Evolutionary conservation across 2,888 invertebrate genomes (phyloP), one percentile per base, ranked within the genome.

Genomic region (Philhelius pedissequus): DNA sequence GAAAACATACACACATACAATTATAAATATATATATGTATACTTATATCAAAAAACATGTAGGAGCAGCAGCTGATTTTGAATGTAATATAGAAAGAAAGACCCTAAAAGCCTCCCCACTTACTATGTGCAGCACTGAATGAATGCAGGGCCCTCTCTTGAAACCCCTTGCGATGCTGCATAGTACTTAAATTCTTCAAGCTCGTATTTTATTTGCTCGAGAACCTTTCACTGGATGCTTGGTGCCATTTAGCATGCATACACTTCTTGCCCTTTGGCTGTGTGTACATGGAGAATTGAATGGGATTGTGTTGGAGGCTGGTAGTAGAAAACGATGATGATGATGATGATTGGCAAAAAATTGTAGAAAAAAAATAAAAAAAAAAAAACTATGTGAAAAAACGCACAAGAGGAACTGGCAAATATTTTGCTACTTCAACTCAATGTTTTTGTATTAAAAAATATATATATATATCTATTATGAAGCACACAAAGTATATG

Each of bases 391-490:
- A 60, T 50, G 50, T 60, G 62, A 18, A 78, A 83, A 69, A 83
- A 69, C 68, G 18, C 45, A 68, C 62, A 73, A 62, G 54, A 74
- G 50, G 40, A 68, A 58, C 78, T 83, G 54, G 78, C 73, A 83
- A 83, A 83, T 78, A 83, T 83, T 78, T 73, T 83, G 73, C 82
- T 78, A 83, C 82, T 83, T 69, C 82, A 83, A 78, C 82, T 74
- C 82, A 82, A 73, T 83, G 78, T 83, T 83, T 82, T 78, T 83
- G 78, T 83, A 83, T 83, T 78, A 78, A 83, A 62, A 83, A 83
- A 83, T 64, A n/a, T n/a, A n/a, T n/a, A n/a, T n/a, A n/a, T n/a
- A n/a, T n/a, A n/a, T 83, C 82, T 78, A 82, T 78, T 82, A 78
- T 64, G 18, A 74, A 38, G 73, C 45, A 64, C 45, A 64, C n/a